Evolutionary conservation across 2,797 vertebrate species (phyloP).

Genomic region (Alectoris magna): DNA sequence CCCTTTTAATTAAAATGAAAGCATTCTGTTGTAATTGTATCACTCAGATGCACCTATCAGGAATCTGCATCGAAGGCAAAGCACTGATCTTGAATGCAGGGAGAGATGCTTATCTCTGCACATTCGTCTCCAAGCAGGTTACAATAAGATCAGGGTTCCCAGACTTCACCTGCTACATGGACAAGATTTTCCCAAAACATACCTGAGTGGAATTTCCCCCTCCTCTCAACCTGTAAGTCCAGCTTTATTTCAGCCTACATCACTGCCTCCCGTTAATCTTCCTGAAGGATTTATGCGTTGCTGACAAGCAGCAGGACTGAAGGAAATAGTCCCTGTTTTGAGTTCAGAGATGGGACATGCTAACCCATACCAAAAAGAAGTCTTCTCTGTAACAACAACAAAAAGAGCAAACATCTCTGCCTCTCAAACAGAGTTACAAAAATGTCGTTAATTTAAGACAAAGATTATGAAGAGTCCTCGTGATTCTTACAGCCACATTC

Average conservation of each 20-base stretch:
- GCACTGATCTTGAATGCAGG: not conserved
- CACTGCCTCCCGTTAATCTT: not conserved
- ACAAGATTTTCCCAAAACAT: not conserved
- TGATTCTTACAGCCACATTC: not conserved
- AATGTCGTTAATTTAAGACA: not conserved
- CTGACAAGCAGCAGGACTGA: not conserved
- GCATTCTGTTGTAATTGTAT: slow-evolving; percentile 26
- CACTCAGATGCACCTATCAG: not conserved
- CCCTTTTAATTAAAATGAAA: slow-evolving; percentile 62
- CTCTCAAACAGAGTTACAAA: not conserved
- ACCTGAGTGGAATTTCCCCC: slow-evolving; percentile 8
- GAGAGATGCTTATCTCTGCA: slow-evolving; percentile 31
- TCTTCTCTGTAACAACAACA: slow-evolving; percentile 8
- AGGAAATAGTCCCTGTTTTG: not conserved
- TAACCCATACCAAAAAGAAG: slow-evolving; percentile 49
- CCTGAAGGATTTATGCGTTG: not conserved
- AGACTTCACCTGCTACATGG: slow-evolving; percentile 6
- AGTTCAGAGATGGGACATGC: not conserved
- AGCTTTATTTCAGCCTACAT: not conserved
- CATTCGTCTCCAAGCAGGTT: slow-evolving; percentile 4
- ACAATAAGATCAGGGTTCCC: not conserved
- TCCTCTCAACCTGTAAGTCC: not conserved
- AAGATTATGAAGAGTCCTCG: not conserved
- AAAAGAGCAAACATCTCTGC: not conserved
- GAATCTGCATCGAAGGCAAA: not conserved